These are phyloP conservation scores for Hesperia comma DNA, from an alignment of 2,888 invertebrate genomes.

Conservation along the genomic window DNA sequence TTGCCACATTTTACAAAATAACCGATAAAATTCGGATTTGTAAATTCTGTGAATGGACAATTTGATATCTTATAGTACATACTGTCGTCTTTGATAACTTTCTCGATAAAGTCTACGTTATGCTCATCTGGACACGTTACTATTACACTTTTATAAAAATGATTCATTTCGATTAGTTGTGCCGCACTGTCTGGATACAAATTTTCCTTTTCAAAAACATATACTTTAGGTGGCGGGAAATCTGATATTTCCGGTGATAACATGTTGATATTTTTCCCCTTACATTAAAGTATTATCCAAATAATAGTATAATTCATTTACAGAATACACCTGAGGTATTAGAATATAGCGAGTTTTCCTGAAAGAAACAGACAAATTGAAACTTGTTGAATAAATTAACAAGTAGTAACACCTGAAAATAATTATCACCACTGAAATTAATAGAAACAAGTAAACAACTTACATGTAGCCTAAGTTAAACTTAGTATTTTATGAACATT, in stretches of 20 bases:
- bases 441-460: too few species aligned
- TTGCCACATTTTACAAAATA: constrained; percentile 68
- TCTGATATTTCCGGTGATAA: constrained; percentile 71
- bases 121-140: constrained; percentile 72
- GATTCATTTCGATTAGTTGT: constrained; percentile 58
- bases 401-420: too few species aligned
- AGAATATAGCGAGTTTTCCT: too few species aligned
- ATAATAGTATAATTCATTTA: too few species aligned
- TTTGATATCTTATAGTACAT: constrained; percentile 65
- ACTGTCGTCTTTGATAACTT: constrained; percentile 61
- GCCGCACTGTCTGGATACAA: constrained; percentile 51
- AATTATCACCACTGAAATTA: too few species aligned
- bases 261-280: constrained; percentile 50
- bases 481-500: too few species aligned
- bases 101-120: constrained; percentile 59
- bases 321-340: too few species aligned
- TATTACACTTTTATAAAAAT: constrained; percentile 69
- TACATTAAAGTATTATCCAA: too few species aligned
- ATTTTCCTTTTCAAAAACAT: constrained; percentile 52
- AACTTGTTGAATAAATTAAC: too few species aligned
- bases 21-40: constrained; percentile 64
- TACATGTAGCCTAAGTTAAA: too few species aligned
- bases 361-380: too few species aligned
- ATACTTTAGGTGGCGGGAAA: constrained; percentile 69
- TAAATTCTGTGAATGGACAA: constrained; percentile 62